Percentiles rank a stretch among this genome's conserved stretches.
Conservation (phyloP, 2,888 invertebrate genomes). For the Tillus elongatus region DNA sequence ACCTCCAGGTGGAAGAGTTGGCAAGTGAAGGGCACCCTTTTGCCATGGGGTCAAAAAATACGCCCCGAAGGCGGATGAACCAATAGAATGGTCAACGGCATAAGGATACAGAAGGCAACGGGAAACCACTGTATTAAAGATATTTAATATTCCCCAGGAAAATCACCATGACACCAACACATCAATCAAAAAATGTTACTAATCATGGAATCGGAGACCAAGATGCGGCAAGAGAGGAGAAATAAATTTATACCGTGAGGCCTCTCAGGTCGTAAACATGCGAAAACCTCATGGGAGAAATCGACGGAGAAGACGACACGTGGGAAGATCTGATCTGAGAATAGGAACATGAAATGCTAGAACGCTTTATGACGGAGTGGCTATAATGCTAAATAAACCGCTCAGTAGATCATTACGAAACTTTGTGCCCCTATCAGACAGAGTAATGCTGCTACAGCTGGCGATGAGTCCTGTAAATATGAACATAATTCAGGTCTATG, state of each 20-base stretch:
- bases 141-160: not conserved
- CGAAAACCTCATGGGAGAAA: slow-evolving; percentile 6
- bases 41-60: slow-evolving; percentile 8
- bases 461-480: too few relatives aligned
- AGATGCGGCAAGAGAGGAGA: slow-evolving; percentile 2
- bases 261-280: slow-evolving; percentile 9
- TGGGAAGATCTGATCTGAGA: slow-evolving; percentile 6
- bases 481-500: too few relatives aligned
- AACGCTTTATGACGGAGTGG: too few relatives aligned
- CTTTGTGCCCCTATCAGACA: too few relatives aligned
- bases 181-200: too few relatives aligned
- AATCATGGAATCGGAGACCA: too few relatives aligned
- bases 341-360: slow-evolving; percentile 6
- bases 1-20: slow-evolving; percentile 15
- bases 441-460: too few relatives aligned
- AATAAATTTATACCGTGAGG: slow-evolving; percentile 19
- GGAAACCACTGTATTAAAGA: slow-evolving; percentile 11
- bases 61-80: slow-evolving; percentile 10
- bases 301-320: too few relatives aligned
- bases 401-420: too few relatives aligned
- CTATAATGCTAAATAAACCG: too few relatives aligned
- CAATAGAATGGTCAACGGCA: slow-evolving; percentile 8
- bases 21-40: slow-evolving; percentile 12
- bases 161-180: slow-evolving; percentile 4
- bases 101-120: slow-evolving; percentile 11